Conservation (phyloP, 2,113 vertebrate species). For the Gymnorhina tibicen region DNA sequence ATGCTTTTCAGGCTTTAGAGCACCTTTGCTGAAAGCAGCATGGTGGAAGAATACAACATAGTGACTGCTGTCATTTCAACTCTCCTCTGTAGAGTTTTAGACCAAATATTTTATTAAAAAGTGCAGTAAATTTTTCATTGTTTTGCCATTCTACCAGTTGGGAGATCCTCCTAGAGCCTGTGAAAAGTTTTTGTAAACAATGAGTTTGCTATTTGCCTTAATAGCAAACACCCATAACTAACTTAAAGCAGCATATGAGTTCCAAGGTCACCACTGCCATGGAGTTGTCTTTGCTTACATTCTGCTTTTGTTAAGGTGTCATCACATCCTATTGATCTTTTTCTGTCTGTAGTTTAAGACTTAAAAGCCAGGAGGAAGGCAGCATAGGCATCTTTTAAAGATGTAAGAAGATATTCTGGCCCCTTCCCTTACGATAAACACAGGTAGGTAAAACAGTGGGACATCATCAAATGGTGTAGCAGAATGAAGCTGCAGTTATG, state of each 20-base stretch:
- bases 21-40: neutral
- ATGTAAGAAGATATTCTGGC: neutral
- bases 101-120: neutral
- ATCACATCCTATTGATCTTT: conserved; percentile 21
- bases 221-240: neutral
- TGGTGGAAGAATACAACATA: neutral
- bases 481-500: neutral
- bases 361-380: neutral
- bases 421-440: neutral
- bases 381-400: neutral
- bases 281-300: neutral
- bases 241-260: neutral
- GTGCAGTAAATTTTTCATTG: neutral
- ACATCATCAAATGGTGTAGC: neutral
- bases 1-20: neutral
- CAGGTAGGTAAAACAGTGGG: neutral
- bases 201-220: neutral
- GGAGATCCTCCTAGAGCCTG: neutral
- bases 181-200: neutral
- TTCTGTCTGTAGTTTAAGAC: neutral
- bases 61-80: neutral
- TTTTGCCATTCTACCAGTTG: neutral
- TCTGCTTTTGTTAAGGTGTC: neutral
- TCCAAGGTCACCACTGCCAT: neutral
- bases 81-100: neutral